These are phyloP conservation scores for Calosoma granatense DNA, from an alignment of 1,140 invertebrate genomes.

Conservation along the genomic window DNA sequence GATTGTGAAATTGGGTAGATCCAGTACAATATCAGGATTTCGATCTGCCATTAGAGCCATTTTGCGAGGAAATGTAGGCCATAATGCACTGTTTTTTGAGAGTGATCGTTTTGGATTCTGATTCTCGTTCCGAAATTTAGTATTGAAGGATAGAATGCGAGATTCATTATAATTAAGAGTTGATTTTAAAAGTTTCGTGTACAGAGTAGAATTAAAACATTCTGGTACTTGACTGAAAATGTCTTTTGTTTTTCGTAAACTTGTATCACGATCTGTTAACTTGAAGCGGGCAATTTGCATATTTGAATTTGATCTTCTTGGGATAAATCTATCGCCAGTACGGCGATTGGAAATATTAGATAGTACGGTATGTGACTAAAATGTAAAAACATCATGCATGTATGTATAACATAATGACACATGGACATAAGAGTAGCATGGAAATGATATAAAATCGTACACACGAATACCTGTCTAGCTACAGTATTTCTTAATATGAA, in stretches of 20 bases:
- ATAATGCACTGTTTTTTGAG: too few relatives aligned
- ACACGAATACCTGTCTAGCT: too few relatives aligned
- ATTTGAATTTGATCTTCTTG: not conserved
- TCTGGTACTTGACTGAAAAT: not conserved
- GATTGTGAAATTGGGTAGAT: not conserved
- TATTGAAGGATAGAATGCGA: not conserved
- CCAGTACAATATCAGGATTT: not conserved
- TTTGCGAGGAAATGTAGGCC: not conserved
- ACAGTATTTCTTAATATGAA: not conserved
- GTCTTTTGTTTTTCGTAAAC: not conserved
- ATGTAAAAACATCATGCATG: too few relatives aligned
- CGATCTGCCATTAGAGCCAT: not conserved
- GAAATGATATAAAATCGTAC: too few relatives aligned
- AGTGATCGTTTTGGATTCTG: too few relatives aligned
- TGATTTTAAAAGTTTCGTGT: not conserved
- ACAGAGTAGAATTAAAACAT: not conserved
- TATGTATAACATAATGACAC: too few relatives aligned
- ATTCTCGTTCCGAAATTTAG: too few relatives aligned
- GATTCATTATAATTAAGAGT: not conserved
- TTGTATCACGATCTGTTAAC: not conserved
- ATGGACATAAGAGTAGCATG: too few relatives aligned
- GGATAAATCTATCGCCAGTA: not conserved
- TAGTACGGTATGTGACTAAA: not conserved
- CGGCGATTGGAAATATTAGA: not conserved
- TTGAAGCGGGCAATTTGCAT: not conserved